Evolutionary conservation across 53 echinoderm and acorn worm genomes (phyloP).

Genomic region (Crossaster papposus): DNA sequence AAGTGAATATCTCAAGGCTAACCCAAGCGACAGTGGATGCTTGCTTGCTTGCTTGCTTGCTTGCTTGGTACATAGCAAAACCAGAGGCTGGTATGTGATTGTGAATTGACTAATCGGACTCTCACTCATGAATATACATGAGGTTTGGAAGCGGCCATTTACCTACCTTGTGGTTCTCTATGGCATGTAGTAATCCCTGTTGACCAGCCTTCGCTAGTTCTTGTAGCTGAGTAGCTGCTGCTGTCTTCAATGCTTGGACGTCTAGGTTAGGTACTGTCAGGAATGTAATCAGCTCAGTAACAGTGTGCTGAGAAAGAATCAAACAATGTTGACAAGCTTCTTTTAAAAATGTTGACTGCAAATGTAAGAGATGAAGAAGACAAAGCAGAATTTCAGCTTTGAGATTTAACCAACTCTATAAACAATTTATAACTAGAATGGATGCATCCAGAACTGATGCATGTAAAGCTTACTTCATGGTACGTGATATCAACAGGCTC

Average conservation of each 20-base stretch:
- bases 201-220: slow-evolving; percentile 81
- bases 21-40: too few species aligned
- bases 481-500: slow-evolving; percentile 94
- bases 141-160: background rate
- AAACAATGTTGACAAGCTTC: background rate
- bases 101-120: background rate
- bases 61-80: too few species aligned
- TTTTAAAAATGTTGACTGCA: background rate
- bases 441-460: background rate
- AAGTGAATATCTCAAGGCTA: too few species aligned
- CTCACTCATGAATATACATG: background rate
- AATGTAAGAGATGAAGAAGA: too few species aligned
- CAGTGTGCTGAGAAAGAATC: slow-evolving; percentile 67
- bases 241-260: slow-evolving; percentile 77
- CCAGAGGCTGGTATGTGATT: too few species aligned
- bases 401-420: too few species aligned
- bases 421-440: too few species aligned
- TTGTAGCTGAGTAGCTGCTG: slow-evolving; percentile 75
- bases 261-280: slow-evolving; percentile 89
- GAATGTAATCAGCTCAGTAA: slow-evolving; percentile 91
- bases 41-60: too few species aligned
- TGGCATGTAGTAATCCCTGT: slow-evolving; percentile 77
- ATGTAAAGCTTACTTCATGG: slow-evolving; percentile 72
- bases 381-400: too few species aligned
- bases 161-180: slow-evolving; percentile 90